These are phyloP conservation scores for Wasmannia auropunctata DNA, from an alignment of 1,140 invertebrate species.

Conservation along the genomic window DNA sequence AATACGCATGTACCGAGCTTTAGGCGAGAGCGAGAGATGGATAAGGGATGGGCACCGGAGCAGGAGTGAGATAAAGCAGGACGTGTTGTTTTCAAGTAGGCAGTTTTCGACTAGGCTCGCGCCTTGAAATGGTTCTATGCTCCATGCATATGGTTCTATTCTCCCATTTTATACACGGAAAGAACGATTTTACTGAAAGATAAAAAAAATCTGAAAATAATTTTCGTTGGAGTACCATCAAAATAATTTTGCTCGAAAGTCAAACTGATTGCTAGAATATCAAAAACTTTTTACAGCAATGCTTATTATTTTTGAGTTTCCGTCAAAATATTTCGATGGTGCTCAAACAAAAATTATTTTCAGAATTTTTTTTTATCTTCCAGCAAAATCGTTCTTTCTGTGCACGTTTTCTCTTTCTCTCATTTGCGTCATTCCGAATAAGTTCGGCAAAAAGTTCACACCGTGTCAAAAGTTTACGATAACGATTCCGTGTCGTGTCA, in stretches of 20 bases:
- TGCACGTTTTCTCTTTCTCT: not conserved
- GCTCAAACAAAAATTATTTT: too few relatives aligned
- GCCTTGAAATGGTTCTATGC: slow-evolving; percentile 26
- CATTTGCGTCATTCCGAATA: not conserved
- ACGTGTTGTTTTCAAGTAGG: slow-evolving; percentile 63
- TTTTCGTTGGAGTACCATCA: too few relatives aligned
- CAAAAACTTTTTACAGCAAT: too few relatives aligned
- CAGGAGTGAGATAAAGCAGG: slow-evolving; percentile 10
- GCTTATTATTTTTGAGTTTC: too few relatives aligned
- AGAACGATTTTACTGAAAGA: too few relatives aligned
- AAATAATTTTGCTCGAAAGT: too few relatives aligned
- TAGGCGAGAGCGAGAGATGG: slow-evolving; percentile 30
- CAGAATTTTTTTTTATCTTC: too few relatives aligned
- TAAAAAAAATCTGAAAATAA: too few relatives aligned
- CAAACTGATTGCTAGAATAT: too few relatives aligned
- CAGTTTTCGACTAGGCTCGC: slow-evolving; percentile 45
- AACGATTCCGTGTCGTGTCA: not conserved
- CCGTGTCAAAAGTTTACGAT: not conserved
- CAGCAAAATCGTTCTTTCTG: too few relatives aligned
- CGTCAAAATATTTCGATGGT: too few relatives aligned
- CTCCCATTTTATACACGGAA: not conserved
- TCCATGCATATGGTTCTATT: too few relatives aligned
- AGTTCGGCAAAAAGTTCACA: not conserved
- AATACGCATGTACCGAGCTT: slow-evolving; percentile 61
- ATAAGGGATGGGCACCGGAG: not conserved